Base-by-base conservation (phyloP, 1,140 invertebrate genomes). In the Drosophila asahinai region DNA sequence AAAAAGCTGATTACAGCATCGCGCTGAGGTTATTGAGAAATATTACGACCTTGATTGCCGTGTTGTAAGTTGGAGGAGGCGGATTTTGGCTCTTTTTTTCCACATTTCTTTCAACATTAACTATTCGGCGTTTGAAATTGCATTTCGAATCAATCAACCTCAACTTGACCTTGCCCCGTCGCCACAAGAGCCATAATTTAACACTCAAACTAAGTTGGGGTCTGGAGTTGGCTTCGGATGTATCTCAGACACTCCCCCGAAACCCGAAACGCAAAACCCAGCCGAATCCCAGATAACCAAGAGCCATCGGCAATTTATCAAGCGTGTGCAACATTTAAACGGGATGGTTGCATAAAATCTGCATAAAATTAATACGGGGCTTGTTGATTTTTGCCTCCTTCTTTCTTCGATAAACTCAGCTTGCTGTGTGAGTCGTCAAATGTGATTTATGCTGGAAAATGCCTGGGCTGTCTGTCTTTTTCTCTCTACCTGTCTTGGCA, bases 111-210 rank as follows among this genome's bases (percentile, higher is more conserved):
- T 49, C 33, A 30, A 33, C 33, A 48, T 67, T 68, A 54, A 47
- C 17, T 38, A 40, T 55, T 30, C 49, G 17, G 30, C 54, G 22
- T 77, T 77, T 68, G 64, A 77, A 83, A 80, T 71, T 80, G 71
- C 83, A 86, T 83, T 83, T 80, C 59, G 71, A 89, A 87, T 87
- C 84, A 87, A 87, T 87, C 83, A 89, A 89, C 65, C 80, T 63
- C 70, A 81, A 75, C 70, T 84, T 87, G 86, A 87, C 86, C 84
- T 89, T 87, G 86, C 67, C 67, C 67, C 67, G 67, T 67, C 48
- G 62, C 72, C 72, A 66, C 68, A 51, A 60, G 61, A 61, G 51
- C 75, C 51, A 86, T 81, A 86, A 86, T 81, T 79, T 81, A 78
- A 60, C 59, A 67, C 59, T 72, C 54, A 72, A 73, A 74, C 61